Conservation (phyloP, 1,140 invertebrate species). For the Theocolax elegans region DNA sequence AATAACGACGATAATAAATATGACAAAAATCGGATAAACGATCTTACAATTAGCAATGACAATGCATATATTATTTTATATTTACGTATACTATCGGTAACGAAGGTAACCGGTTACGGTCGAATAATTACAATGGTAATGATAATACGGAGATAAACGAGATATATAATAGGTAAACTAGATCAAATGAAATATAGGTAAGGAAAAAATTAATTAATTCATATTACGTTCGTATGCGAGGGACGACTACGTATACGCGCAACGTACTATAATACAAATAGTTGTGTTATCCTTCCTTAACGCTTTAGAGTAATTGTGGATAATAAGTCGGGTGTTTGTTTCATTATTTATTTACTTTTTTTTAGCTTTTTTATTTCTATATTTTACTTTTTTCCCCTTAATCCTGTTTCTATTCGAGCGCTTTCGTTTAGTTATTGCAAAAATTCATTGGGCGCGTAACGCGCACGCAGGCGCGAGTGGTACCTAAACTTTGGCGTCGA, state of each 20-base stretch:
- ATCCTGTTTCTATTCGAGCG: too few relatives aligned
- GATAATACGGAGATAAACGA: too few relatives aligned
- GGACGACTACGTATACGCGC: constrained; percentile 59
- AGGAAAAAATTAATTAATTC: too few relatives aligned
- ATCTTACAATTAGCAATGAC: constrained; percentile 31
- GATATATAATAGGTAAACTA: constrained; percentile 26
- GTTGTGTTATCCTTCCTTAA: constrained; percentile 46
- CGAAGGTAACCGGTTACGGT: constrained; percentile 22
- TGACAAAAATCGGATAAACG: constrained; percentile 19
- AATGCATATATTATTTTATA: constrained; percentile 23
- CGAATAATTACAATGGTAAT: too few relatives aligned
- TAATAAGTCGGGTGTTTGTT: constrained; percentile 24
- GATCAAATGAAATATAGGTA: constrained; percentile 52
- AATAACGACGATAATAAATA: constrained; percentile 25
- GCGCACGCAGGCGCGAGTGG: too few relatives aligned
- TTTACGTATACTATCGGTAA: constrained; percentile 29
- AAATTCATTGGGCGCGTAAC: too few relatives aligned
- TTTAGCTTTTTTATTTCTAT: neutral
- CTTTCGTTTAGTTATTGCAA: constrained; percentile 56
- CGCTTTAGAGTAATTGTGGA: neutral
- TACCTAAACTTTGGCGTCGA: too few relatives aligned
- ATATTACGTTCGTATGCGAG: constrained; percentile 55
- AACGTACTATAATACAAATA: constrained; percentile 58
- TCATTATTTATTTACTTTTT: constrained; percentile 29
- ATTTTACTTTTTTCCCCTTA: too few relatives aligned